Conservation (phyloP, 1,140 invertebrate genomes). For the Bombus pascuorum region DNA sequence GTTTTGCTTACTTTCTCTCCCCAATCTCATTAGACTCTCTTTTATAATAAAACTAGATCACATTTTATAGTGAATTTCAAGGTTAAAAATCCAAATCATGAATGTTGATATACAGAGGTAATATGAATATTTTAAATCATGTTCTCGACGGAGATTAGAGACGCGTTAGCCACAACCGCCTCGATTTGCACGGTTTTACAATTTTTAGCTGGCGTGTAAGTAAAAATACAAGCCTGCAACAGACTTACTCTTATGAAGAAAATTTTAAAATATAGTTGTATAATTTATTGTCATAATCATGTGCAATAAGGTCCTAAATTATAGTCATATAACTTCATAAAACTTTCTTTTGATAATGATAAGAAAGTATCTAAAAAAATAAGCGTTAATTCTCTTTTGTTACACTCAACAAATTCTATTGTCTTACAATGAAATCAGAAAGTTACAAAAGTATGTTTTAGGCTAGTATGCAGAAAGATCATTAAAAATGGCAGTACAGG, state of each 20-base stretch:
- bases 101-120: constrained; percentile 11
- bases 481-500: constrained; percentile 86
- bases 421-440: constrained; percentile 20
- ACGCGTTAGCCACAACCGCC: constrained; percentile 83
- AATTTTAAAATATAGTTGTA: constrained; percentile 14
- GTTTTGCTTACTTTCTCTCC: not conserved
- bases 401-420: constrained; percentile 47
- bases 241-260: not conserved
- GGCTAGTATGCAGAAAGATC: constrained; percentile 87
- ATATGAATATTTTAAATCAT: constrained; percentile 50
- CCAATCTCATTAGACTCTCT: not conserved
- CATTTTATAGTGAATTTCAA: not conserved
- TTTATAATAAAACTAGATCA: constrained; percentile 30
- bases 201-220: constrained; percentile 88
- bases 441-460: constrained; percentile 75
- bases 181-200: constrained; percentile 87
- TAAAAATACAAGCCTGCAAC: constrained; percentile 47
- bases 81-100: not conserved
- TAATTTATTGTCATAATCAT: constrained; percentile 34
- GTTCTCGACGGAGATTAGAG: constrained; percentile 47
- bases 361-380: constrained; percentile 17
- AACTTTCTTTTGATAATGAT: constrained; percentile 12
- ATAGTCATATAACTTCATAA: not conserved
- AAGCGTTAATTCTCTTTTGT: constrained; percentile 34
- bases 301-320: not conserved